phyloP scores from a whole-genome alignment of 2,797 vertebrate species.

The Staurois parvus region DNA sequence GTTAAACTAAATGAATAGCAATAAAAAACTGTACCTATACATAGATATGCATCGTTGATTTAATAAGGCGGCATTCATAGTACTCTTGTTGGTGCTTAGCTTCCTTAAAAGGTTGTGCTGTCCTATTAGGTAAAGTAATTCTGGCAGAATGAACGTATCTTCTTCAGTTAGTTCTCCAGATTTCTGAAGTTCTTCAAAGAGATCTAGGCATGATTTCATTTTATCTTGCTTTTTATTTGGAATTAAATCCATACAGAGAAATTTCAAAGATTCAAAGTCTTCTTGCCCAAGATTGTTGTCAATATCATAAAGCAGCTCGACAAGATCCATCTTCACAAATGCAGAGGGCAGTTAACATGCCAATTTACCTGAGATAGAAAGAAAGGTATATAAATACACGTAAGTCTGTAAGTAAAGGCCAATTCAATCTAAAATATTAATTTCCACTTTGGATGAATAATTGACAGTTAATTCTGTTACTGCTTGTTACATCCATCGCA shows the following conservation, averaged over 20 bases:
- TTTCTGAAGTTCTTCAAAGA: slow-evolving; percentile 69
- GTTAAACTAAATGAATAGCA: neutral
- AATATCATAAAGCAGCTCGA: slow-evolving; percentile 63
- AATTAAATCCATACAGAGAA: slow-evolving; percentile 73
- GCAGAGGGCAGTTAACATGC: neutral
- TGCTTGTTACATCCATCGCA: too few relatives aligned
- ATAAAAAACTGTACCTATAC: slow-evolving; percentile 69
- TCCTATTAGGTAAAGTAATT: slow-evolving; percentile 72
- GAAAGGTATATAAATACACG: too few relatives aligned
- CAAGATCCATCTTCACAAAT: slow-evolving; percentile 53
- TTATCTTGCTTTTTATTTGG: slow-evolving; percentile 63
- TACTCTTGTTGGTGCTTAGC: slow-evolving; percentile 66
- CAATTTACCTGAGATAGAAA: slow-evolving; percentile 14
- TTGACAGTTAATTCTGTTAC: too few relatives aligned
- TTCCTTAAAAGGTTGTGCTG: slow-evolving; percentile 64
- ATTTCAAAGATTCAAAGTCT: slow-evolving; percentile 74
- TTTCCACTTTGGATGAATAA: too few relatives aligned
- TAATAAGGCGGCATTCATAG: slow-evolving; percentile 63
- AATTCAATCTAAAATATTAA: too few relatives aligned
- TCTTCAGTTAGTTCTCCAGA: slow-evolving; percentile 62
- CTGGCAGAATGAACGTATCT: slow-evolving; percentile 70
- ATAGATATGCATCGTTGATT: slow-evolving; percentile 64
- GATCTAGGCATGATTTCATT: slow-evolving; percentile 64
- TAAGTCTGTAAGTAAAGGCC: too few relatives aligned
- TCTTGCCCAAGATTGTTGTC: slow-evolving; percentile 64